Percentiles rank a stretch among this genome's conserved stretches.
Evolutionary conservation across 1,140 invertebrate genomes (phyloP).

Genomic region (Lithobius niger): DNA sequence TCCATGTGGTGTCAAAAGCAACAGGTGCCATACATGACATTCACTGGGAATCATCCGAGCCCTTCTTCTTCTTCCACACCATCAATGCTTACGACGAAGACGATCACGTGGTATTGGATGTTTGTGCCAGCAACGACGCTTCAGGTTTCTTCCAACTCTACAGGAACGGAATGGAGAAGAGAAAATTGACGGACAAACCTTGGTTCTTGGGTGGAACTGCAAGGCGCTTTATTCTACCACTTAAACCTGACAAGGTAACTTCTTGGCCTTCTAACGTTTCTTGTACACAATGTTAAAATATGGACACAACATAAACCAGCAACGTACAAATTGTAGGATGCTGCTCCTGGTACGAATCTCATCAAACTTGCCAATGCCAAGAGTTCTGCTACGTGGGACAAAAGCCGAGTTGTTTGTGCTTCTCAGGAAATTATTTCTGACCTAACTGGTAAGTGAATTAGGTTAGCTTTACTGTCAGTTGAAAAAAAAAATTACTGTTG

Average conservation of each 20-base stretch:
- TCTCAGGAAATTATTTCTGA: no score
- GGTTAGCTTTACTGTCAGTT: no score
- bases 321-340: no score
- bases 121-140: slow-evolving; percentile 21
- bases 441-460: no score
- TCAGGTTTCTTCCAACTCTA: not conserved
- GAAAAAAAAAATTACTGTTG: no score
- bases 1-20: slow-evolving; percentile 32
- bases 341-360: no score
- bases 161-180: no score
- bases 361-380: no score
- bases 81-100: slow-evolving; percentile 42
- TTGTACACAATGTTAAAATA: not conserved
- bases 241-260: slow-evolving; percentile 3
- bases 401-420: no score
- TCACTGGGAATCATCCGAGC: slow-evolving; percentile 29
- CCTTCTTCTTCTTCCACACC: slow-evolving; percentile 41
- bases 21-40: slow-evolving; percentile 30
- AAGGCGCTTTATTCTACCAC: slow-evolving; percentile 10
- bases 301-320: not conserved
- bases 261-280: not conserved
- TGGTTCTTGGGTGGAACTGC: no score
- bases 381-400: no score
- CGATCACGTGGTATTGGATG: slow-evolving; percentile 32
- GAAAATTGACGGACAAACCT: no score